phyloP scores from a whole-genome alignment of 2,888 invertebrate genomes.

The Deladenus siricidicola region DNA sequence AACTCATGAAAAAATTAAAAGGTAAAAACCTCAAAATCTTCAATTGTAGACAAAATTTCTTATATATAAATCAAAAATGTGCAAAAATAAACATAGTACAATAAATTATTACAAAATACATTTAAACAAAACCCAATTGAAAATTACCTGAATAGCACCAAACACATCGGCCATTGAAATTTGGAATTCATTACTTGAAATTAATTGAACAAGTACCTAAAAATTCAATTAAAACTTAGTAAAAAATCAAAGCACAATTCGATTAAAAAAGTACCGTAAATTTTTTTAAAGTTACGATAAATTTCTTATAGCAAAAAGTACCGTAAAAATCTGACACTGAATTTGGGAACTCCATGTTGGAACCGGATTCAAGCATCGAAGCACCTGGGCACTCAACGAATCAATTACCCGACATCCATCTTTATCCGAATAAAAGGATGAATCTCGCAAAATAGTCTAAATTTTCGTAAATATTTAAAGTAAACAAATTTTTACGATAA shows the following conservation, averaged over 20 bases:
- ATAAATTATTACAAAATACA: too few relatives aligned
- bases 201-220: slow-evolving; percentile 44
- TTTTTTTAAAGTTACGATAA: too few relatives aligned
- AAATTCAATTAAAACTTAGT: slow-evolving; percentile 2
- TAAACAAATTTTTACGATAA: too few relatives aligned
- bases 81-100: too few relatives aligned
- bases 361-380: slow-evolving; percentile 36
- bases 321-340: slow-evolving; percentile 45
- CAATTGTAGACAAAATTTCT: too few relatives aligned
- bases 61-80: too few relatives aligned
- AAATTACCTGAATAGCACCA: slow-evolving; percentile 35
- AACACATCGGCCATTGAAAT: slow-evolving; percentile 38
- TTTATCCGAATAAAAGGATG: slow-evolving; percentile 28
- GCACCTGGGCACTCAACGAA: slow-evolving; percentile 70
- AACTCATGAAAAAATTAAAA: too few relatives aligned
- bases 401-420: slow-evolving; percentile 18
- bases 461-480: too few relatives aligned
- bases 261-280: neutral
- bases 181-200: slow-evolving; percentile 39
- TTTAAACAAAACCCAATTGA: too few relatives aligned
- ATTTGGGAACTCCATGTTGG: slow-evolving; percentile 40
- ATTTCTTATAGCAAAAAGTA: slow-evolving; percentile 12
- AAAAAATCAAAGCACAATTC: neutral
- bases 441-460: slow-evolving; percentile 38
- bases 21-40: too few relatives aligned